Percentiles rank a stretch among this genome's conserved stretches.
phyloP scores from a whole-genome alignment of 2,888 invertebrate genomes.

The Epiblema foenella region DNA sequence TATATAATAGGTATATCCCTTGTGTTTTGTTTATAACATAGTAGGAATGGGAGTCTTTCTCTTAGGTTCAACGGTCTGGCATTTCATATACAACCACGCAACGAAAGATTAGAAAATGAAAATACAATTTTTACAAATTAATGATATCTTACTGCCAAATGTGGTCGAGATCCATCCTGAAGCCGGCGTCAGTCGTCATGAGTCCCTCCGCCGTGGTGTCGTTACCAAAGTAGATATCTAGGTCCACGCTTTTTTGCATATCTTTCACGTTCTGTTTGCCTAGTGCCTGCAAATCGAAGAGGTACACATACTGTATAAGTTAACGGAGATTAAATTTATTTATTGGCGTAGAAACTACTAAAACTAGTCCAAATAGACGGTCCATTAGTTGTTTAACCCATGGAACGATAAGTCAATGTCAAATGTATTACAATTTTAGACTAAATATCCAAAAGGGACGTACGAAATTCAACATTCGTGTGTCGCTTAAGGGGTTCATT shows the following conservation, averaged over 20 bases:
- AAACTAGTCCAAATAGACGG: background rate
- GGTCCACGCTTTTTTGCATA: conserved; percentile 71
- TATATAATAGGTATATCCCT: too few relatives aligned
- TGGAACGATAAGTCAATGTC: too few relatives aligned
- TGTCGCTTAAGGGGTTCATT: background rate
- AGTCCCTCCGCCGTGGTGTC: conserved; percentile 62
- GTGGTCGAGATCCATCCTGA: conserved; percentile 77
- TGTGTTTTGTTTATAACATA: too few relatives aligned
- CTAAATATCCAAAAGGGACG: background rate
- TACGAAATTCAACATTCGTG: too few relatives aligned
- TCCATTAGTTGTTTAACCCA: too few relatives aligned
- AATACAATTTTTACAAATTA: too few relatives aligned
- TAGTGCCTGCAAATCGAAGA: conserved; percentile 61
- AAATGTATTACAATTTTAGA: too few relatives aligned
- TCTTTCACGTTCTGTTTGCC: conserved; percentile 72
- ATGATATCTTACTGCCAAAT: conserved; percentile 75
- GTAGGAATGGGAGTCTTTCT: too few relatives aligned
- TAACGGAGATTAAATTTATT: background rate
- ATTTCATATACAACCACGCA: too few relatives aligned
- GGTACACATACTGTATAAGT: background rate
- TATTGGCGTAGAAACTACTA: background rate
- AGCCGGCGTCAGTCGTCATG: conserved; percentile 72
- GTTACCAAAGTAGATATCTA: conserved; percentile 79
- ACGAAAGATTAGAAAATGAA: too few relatives aligned
- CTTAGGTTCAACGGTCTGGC: too few relatives aligned